phyloP scores from a whole-genome alignment of 2,888 invertebrate genomes.

The Macrosoma leucophasiata region DNA sequence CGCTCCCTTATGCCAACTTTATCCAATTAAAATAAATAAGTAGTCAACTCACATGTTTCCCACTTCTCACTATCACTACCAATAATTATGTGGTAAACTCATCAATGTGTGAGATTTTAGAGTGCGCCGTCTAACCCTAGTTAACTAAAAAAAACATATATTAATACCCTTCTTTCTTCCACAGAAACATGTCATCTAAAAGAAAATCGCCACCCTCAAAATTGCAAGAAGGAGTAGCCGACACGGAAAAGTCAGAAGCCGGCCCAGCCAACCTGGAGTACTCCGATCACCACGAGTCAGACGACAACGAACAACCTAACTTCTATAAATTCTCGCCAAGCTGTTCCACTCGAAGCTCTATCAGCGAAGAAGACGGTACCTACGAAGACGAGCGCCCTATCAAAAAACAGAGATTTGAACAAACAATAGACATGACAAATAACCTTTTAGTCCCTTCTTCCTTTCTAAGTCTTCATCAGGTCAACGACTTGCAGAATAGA shows the following conservation, averaged over 20 bases:
- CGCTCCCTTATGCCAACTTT: too few species aligned
- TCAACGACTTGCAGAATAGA: conserved; percentile 67
- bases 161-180: conserved; percentile 52
- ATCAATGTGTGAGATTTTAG: too few species aligned
- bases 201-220: conserved; percentile 97
- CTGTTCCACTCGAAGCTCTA: conserved; percentile 61
- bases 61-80: too few species aligned
- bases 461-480: conserved; percentile 74
- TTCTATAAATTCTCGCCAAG: conserved; percentile 70
- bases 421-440: conserved; percentile 77
- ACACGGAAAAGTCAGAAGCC: conserved; percentile 65
- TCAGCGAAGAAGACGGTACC: conserved; percentile 77
- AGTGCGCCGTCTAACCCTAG: too few species aligned
- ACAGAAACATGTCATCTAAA: conserved; percentile 97
- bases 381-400: conserved; percentile 77
- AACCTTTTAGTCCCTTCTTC: conserved; percentile 72
- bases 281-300: conserved; percentile 59
- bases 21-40: too few species aligned
- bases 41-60: too few species aligned
- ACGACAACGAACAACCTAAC: conserved; percentile 54
- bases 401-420: conserved; percentile 78
- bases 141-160: too few species aligned
- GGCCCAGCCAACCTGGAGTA: conserved; percentile 71
- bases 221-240: conserved; percentile 84
- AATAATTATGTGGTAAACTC: too few species aligned